Percentiles rank a stretch among this genome's conserved stretches.
Conservation (phyloP, 1,140 invertebrate genomes). For the Condylostylus longicornis region DNA sequence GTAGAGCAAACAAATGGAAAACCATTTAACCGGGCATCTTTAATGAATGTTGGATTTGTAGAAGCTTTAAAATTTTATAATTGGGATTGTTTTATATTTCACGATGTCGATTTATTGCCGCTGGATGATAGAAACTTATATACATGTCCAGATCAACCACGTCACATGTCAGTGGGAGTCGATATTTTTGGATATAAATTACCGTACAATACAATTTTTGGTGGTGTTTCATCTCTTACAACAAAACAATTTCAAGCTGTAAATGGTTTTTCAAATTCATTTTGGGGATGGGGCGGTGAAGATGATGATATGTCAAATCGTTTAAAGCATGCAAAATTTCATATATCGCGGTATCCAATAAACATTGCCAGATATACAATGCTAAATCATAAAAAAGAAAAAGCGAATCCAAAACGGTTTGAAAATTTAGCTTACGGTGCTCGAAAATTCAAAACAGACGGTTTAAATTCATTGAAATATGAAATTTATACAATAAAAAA, state of each 20-base stretch:
- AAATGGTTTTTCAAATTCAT: constrained; percentile 84
- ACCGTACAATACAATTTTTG: constrained; percentile 78
- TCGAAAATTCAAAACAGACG: constrained; percentile 67
- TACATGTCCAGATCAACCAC: constrained; percentile 73
- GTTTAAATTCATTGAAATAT: constrained; percentile 76
- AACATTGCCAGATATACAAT: constrained; percentile 81
- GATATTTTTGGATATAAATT: constrained; percentile 78
- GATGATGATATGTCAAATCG: constrained; percentile 83
- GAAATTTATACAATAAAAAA: constrained; percentile 50
- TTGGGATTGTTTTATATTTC: constrained; percentile 88
- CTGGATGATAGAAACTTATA: constrained; percentile 87
- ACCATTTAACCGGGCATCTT: constrained; percentile 78
- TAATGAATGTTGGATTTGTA: constrained; percentile 90
- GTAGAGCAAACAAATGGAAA: constrained; percentile 71
- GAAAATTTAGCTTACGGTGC: constrained; percentile 69
- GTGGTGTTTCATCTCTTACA: constrained; percentile 74
- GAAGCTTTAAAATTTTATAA: constrained; percentile 63
- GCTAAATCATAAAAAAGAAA: constrained; percentile 75
- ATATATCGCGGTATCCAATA: constrained; percentile 73
- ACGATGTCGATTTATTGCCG: constrained; percentile 88
- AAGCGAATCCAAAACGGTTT: constrained; percentile 79
- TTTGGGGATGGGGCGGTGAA: constrained; percentile 87
- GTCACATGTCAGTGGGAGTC: constrained; percentile 89
- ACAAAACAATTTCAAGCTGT: constrained; percentile 63
- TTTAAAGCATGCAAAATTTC: constrained; percentile 58